phyloP scores from a whole-genome alignment of 1,140 invertebrate genomes.

The Leptopilina boulardi region DNA sequence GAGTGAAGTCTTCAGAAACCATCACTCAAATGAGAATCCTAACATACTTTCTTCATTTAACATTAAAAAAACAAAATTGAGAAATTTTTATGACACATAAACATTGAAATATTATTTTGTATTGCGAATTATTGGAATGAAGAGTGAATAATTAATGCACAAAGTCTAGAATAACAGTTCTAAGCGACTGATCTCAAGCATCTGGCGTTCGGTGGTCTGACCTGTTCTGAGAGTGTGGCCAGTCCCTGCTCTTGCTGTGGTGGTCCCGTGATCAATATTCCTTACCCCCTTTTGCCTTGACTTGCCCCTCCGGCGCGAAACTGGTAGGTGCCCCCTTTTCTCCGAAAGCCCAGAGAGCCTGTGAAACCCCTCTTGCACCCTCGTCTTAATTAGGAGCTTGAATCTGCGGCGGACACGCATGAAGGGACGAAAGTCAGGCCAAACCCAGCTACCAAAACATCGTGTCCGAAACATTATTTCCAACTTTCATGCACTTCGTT shows the following conservation, averaged over 20 bases:
- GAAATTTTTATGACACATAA: background rate
- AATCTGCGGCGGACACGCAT: constrained; percentile 82
- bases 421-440: constrained; percentile 73
- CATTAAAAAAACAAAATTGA: too few species aligned
- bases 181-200: constrained; percentile 73
- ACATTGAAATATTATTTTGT: background rate
- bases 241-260: constrained; percentile 64
- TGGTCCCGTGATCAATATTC: constrained; percentile 76
- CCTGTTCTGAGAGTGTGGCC: constrained; percentile 64
- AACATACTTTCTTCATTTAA: too few species aligned
- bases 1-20: background rate
- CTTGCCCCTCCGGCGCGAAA: constrained; percentile 64
- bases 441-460: constrained; percentile 64
- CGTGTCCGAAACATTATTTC: constrained; percentile 76
- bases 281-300: constrained; percentile 75
- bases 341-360: constrained; percentile 57
- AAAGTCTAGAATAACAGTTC: constrained; percentile 66
- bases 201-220: constrained; percentile 73
- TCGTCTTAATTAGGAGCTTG: constrained; percentile 82
- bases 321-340: constrained; percentile 51
- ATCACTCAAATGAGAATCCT: background rate
- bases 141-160: constrained; percentile 29
- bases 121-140: background rate
- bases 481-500: constrained; percentile 65
- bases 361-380: constrained; percentile 74